Evolutionary conservation across 2,888 invertebrate species (phyloP), one percentile per base, ranked within the genome.

Genomic region (Tachina grossa): DNA sequence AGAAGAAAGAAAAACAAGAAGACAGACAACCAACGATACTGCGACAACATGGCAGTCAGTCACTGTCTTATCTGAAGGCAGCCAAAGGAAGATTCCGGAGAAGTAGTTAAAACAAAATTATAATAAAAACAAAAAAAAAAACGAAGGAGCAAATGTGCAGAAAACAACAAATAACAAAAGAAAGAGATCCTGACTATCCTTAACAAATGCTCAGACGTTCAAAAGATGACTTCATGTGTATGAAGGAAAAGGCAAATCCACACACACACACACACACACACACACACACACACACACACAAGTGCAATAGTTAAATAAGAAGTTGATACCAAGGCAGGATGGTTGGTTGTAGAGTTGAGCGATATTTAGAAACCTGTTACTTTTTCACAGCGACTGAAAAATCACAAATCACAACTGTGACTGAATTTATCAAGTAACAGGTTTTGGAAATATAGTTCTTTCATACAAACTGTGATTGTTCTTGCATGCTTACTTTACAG

Each of bases 201-300:
- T 61, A 61, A 72, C 77, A 77, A 77, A 61, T 74, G 16, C 45
- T 65, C 53, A 76, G 55, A 53, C 57, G 31, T 57, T 76, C 14
- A 47, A 77, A 66, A 66, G 72, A 84, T 77, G 81, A 84, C 49
- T 76, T 80, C 76, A 84, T 84, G 84, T 80, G 80, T 19, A 47
- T 65, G 59, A 71, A 76, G 66, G 57, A 79, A 78, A 49, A 66
- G 68, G 14, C 39, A 72, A 57, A 55, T 10, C 1, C 11, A 22
- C 55, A 55, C 53, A 63, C 43, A 53, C 13, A 76, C 6, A 53
- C 61, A 41, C 14, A 49, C 10, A 59, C 22, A 16, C n/a, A n/a
- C 31, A n/a, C n/a, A n/a, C n/a, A n/a, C n/a, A n/a, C n/a, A 22
- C n/a, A 19, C 14, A 59, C 2, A 53, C 1, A 31, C 14, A 66